Evolutionary conservation across 2,797 vertebrate species (phyloP).

Genomic region (Sebastes paucispinis): DNA sequence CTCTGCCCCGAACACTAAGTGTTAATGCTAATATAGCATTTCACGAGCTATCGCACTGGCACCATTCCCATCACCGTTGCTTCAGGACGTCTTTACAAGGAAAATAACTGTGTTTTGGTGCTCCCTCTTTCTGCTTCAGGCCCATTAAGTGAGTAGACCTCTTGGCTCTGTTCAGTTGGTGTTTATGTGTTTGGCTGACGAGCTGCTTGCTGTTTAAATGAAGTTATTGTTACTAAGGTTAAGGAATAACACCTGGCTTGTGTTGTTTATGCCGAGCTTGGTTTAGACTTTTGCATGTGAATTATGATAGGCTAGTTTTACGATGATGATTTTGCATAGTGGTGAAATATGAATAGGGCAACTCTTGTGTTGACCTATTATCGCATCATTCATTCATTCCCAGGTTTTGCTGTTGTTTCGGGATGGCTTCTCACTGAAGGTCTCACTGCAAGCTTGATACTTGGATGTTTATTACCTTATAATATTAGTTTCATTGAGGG

Average conservation of each 20-base stretch:
- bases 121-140: not conserved
- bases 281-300: too few relatives aligned
- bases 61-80: rapidly evolving
- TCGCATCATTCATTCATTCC: not conserved
- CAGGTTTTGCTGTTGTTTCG: not conserved
- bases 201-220: not conserved
- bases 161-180: not conserved
- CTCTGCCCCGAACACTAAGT: not conserved
- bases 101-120: not conserved
- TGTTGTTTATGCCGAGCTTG: not conserved
- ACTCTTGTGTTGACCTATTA: not conserved
- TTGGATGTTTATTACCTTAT: not conserved
- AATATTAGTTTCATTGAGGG: not conserved
- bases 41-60: not conserved
- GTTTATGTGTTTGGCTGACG: not conserved
- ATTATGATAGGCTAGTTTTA: not conserved
- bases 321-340: not conserved
- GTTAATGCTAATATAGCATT: not conserved
- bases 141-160: too few relatives aligned
- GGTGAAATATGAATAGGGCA: not conserved
- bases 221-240: not conserved
- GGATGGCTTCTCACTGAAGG: not conserved
- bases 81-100: not conserved
- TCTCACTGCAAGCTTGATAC: not conserved
- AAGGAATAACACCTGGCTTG: not conserved